These are phyloP conservation scores for Lerema accius DNA, from an alignment of 1,140 invertebrate genomes.

Conservation along the genomic window DNA sequence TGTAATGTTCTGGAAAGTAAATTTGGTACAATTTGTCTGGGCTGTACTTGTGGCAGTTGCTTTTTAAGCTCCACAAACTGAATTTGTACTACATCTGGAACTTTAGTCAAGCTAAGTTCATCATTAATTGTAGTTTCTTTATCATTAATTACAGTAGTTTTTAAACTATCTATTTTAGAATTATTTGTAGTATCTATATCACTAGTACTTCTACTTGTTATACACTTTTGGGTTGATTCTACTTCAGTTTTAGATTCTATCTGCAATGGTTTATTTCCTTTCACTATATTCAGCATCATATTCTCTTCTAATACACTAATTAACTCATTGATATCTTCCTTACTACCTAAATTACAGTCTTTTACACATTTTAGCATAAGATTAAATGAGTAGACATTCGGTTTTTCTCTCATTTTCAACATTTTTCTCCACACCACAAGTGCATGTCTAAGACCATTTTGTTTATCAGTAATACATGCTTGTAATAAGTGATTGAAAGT, in stretches of 20 bases:
- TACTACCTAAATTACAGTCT: constrained; percentile 90
- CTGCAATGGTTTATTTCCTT: constrained; percentile 28
- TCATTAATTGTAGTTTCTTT: constrained; percentile 1
- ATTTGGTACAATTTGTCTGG: constrained; percentile 80
- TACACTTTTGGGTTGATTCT: no score
- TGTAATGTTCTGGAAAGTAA: constrained; percentile 82
- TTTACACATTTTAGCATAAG: constrained; percentile 89
- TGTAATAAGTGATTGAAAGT: constrained; percentile 92
- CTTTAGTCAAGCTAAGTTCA: constrained; percentile 31
- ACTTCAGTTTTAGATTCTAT: constrained; percentile 22
- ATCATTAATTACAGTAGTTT: no score
- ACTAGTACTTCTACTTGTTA: no score
- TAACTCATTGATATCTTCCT: constrained; percentile 83
- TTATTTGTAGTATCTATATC: constrained; percentile 11
- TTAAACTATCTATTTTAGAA: no score
- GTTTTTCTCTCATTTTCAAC: constrained; percentile 85
- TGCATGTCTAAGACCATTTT: constrained; percentile 91
- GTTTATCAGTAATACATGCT: constrained; percentile 90
- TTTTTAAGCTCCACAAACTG: constrained; percentile 38
- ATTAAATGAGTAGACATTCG: constrained; percentile 90
- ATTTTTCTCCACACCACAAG: constrained; percentile 94
- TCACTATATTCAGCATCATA: constrained; percentile 19
- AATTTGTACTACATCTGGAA: constrained; percentile 31
- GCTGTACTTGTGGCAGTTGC: constrained; percentile 6
- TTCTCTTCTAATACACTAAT: constrained; percentile 53